Evolutionary conservation across 1,140 invertebrate species (phyloP).

Genomic region (Chlorops oryzae): DNA sequence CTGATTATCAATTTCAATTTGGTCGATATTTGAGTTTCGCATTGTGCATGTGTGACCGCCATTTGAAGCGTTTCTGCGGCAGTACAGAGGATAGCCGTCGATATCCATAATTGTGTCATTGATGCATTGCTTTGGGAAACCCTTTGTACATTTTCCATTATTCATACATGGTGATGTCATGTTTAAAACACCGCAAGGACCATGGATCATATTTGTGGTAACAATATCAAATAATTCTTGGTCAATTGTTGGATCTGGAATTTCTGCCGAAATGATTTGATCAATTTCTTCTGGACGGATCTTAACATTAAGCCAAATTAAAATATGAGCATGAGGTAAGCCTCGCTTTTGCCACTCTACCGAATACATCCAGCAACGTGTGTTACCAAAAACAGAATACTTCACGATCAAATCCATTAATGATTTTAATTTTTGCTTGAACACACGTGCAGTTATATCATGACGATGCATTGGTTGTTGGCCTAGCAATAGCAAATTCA

Average conservation of each 20-base stretch:
- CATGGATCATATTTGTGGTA: slow-evolving; percentile 52
- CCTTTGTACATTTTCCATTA: slow-evolving; percentile 24
- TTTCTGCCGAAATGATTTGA: slow-evolving; percentile 52
- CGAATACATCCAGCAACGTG: slow-evolving; percentile 46
- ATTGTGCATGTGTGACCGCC: too few relatives aligned
- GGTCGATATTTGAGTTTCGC: too few relatives aligned
- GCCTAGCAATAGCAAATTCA: slow-evolving; percentile 27
- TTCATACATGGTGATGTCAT: slow-evolving; percentile 37
- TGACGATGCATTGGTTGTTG: slow-evolving; percentile 36
- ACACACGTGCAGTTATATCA: slow-evolving; percentile 48
- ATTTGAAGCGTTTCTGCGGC: too few relatives aligned
- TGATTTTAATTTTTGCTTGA: slow-evolving; percentile 49
- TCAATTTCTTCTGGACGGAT: slow-evolving; percentile 48
- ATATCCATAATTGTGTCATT: too few relatives aligned
- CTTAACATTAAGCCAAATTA: slow-evolving; percentile 40
- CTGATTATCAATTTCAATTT: slow-evolving; percentile 26
- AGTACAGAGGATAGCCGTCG: slow-evolving; percentile 48
- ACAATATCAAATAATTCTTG: slow-evolving; percentile 45
- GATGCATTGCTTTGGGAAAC: too few relatives aligned
- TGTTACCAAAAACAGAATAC: slow-evolving; percentile 37
- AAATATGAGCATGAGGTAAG: slow-evolving; percentile 8
- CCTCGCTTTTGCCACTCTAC: slow-evolving; percentile 51
- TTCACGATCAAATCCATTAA: slow-evolving; percentile 48
- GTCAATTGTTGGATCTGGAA: slow-evolving; percentile 50
- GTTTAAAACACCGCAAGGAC: slow-evolving; percentile 51